Evolutionary conservation across 2,113 vertebrate species (phyloP), one percentile per base, ranked within the genome.

Genomic region (Megaleporinus macrocephalus): DNA sequence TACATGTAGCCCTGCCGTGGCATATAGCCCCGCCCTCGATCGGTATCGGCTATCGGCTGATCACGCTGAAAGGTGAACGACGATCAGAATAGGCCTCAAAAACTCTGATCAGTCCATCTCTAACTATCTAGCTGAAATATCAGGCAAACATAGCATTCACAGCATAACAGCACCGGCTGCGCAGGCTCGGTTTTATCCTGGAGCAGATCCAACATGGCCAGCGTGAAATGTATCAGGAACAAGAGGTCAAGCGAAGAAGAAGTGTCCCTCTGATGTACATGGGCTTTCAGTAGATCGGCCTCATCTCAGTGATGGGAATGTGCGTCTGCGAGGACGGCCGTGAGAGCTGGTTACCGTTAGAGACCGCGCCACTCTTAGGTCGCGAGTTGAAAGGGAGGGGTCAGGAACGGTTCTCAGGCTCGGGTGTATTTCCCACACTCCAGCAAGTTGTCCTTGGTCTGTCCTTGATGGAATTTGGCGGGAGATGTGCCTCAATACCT

Each of bases 181-280:
- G 59, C 66, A 76, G 18, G n/a, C 22, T 80, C 82, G 70, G 84
- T 82, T 66, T 59, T 69, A 77, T 61, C 66, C 78, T 88, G 91
- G 82, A 87, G 65, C 79, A 47, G 63, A 51, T 76, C 87, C 86
- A 85, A 87, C 26, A 76, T 4, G 59, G 65, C 15, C 84, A 90
- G 89, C 89, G 89, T 89, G 84, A 90, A 87, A 89, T 91, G 87
- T 88, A 89, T 91, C 89, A 85, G 86, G 87, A 89, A 77, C 77
- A 83, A 26, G 18, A 80, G 89, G 86, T 88, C 85, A 73, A 76
- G 51, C 59, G 36, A 53, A 41, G 51, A n/a, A 59, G 41, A 79
- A 73, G 62, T 66, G 66, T 57, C 75, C 73, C 59, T 49, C 27
- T 5, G 36, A 30, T 79, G 51, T 77, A 77, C 55, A 81, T 49